Evolutionary conservation across 2,888 invertebrate genomes (phyloP), one percentile per base, ranked within the genome.

Genomic region (Actias luna): DNA sequence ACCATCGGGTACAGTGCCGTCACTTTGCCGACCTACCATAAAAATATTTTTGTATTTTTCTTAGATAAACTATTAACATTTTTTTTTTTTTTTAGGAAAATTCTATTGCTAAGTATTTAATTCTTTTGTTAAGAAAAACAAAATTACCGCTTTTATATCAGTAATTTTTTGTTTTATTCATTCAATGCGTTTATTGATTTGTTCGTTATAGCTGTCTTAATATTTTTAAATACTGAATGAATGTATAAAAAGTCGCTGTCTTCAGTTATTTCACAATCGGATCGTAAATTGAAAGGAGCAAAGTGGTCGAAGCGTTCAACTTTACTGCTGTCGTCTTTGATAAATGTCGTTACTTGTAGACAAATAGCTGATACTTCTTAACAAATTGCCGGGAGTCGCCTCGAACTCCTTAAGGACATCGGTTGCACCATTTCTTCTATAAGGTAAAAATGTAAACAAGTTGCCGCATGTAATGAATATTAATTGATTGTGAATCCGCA

Each of bases 301-400:
- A 75, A 72, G 70, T 68, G 73, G 68, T 69, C 69, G 66, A 71
- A 70, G 77, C 67, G 74, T 77, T 65, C 70, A 72, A 78, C 69
- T 71, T 71, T 71, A 74, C 70, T 71, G 70, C 69, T 64, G 66
- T 69, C 63, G 66, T 71, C 63, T 67, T 73, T 84, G 85, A 88
- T 80, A 82, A 85, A 88, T 85, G 83, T 75, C 60, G 72, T 74
- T 77, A 75, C 75, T 78, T 78, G 71, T 80, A 79, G 86, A 88
- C 85, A 87, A 88, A 88, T 88, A 82, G 84, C 83, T 79, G 71
- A 75, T 74, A 76, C 73, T 76, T 71, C 72, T 74, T 77, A 79
- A 86, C 83, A 84, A 88, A 87, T 87, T 79, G 77, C 82, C 71
- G 68, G 72, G 73, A 74, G 79, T 72, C 67, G 70, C 72, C 64